These are phyloP conservation scores for Papilio xuthus DNA, from an alignment of 1,140 invertebrate genomes.

Conservation along the genomic window DNA sequence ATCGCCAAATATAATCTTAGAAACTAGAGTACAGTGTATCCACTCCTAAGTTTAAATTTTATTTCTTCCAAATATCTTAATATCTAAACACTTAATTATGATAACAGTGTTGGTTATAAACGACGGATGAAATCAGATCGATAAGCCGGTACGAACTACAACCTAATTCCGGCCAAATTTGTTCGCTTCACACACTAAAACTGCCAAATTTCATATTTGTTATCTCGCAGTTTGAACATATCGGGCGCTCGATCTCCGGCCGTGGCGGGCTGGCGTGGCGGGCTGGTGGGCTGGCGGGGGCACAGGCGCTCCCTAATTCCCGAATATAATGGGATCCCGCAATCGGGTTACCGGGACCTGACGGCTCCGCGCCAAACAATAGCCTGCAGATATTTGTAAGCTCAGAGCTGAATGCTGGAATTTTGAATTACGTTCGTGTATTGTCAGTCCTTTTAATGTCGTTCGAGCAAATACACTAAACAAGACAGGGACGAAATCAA, in stretches of 20 bases:
- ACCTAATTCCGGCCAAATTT: slow-evolving; percentile 16
- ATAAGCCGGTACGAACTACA: neutral
- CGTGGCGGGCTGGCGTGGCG: neutral
- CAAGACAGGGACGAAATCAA: neutral
- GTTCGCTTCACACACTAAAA: slow-evolving; percentile 22
- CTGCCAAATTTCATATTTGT: slow-evolving; percentile 25
- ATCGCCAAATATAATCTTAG: too few relatives aligned
- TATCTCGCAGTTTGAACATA: slow-evolving; percentile 18
- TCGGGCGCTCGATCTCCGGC: slow-evolving; percentile 4
- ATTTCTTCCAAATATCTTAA: neutral
- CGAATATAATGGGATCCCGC: slow-evolving; percentile 18
- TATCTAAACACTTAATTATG: neutral
- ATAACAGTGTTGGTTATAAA: neutral
- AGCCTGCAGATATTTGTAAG: slow-evolving; percentile 21
- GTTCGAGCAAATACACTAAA: neutral
- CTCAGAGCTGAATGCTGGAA: slow-evolving; percentile 15
- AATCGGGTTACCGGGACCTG: slow-evolving; percentile 20
- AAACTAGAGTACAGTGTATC: too few relatives aligned
- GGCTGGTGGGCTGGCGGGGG: neutral
- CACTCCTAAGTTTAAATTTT: too few relatives aligned
- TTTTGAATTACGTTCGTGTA: slow-evolving; percentile 22
- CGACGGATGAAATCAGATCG: slow-evolving; percentile 7
- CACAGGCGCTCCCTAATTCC: slow-evolving; percentile 14
- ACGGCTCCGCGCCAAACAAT: slow-evolving; percentile 16
- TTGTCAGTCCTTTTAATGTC: slow-evolving; percentile 21